phyloP scores from a whole-genome alignment of 1,140 invertebrate genomes.

The Zophobas morio region DNA sequence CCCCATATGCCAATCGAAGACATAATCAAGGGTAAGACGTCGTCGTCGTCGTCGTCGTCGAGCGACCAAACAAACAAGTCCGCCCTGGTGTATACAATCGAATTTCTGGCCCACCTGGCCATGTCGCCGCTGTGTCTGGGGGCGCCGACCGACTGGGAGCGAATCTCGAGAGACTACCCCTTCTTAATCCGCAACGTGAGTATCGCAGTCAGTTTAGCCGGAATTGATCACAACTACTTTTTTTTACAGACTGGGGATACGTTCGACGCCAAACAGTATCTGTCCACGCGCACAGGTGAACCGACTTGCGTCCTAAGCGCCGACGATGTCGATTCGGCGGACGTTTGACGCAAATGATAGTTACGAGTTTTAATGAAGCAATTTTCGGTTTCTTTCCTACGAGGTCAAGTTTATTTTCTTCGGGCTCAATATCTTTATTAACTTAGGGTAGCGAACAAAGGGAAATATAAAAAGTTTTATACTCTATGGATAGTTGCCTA shows the following conservation, averaged over 20 bases:
- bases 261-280: constrained; percentile 65
- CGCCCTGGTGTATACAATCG: constrained; percentile 67
- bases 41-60: constrained; percentile 24
- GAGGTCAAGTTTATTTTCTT: constrained; percentile 20
- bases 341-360: constrained; percentile 56
- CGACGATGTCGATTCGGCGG: constrained; percentile 55
- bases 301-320: constrained; percentile 55
- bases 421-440: constrained; percentile 39
- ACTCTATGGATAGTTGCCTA: constrained; percentile 42
- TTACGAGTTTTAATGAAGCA: constrained; percentile 14
- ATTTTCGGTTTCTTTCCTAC: constrained; percentile 24
- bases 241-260: constrained; percentile 63
- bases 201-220: constrained; percentile 25
- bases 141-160: constrained; percentile 70
- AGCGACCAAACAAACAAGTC: constrained; percentile 23
- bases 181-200: constrained; percentile 71
- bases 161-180: constrained; percentile 71
- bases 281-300: constrained; percentile 61
- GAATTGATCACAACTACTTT: constrained; percentile 4
- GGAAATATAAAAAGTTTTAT: constrained; percentile 35
- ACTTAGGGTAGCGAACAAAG: constrained; percentile 9
- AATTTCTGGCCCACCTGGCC: constrained; percentile 71
- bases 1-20: constrained; percentile 63
- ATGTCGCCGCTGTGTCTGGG: constrained; percentile 71
- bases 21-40: constrained; percentile 59